Evolutionary conservation across 2,888 invertebrate species (phyloP).

Genomic region (Dynastes tityus): DNA sequence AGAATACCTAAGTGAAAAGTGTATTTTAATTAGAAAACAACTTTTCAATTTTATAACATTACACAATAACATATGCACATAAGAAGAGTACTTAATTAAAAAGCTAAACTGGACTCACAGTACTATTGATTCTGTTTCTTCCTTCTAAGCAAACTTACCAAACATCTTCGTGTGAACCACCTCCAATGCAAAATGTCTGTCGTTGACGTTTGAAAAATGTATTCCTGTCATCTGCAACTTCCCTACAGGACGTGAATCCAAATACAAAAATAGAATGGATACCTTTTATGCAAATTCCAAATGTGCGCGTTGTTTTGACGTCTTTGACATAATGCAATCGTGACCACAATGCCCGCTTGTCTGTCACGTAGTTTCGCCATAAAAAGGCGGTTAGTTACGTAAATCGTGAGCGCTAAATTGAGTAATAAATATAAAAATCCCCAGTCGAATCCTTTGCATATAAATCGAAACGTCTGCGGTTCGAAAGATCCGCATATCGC

Average conservation of each 20-base stretch:
- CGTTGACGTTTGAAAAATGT: no score
- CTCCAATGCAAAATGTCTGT: no score
- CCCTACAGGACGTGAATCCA: neutral
- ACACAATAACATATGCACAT: no score
- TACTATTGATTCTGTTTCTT: no score
- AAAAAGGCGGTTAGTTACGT: constrained; percentile 24
- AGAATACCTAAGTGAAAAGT: no score
- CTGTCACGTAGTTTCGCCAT: neutral
- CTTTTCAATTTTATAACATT: no score
- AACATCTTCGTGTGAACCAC: no score
- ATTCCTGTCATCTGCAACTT: neutral
- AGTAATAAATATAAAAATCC: constrained; percentile 24
- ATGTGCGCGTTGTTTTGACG: constrained; percentile 1
- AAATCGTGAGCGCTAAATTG: constrained; percentile 8
- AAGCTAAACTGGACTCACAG: no score
- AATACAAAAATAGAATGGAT: neutral
- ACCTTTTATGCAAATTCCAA: neutral
- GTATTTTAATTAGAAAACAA: no score
- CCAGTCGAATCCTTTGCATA: neutral
- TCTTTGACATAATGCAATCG: constrained; percentile 3
- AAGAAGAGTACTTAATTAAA: no score
- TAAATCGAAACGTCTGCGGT: neutral
- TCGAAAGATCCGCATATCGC: neutral
- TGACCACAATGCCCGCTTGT: neutral
- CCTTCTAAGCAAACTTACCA: no score